These are phyloP conservation scores for Pseudoatta argentina DNA, from an alignment of 1,140 invertebrate species.

Conservation along the genomic window DNA sequence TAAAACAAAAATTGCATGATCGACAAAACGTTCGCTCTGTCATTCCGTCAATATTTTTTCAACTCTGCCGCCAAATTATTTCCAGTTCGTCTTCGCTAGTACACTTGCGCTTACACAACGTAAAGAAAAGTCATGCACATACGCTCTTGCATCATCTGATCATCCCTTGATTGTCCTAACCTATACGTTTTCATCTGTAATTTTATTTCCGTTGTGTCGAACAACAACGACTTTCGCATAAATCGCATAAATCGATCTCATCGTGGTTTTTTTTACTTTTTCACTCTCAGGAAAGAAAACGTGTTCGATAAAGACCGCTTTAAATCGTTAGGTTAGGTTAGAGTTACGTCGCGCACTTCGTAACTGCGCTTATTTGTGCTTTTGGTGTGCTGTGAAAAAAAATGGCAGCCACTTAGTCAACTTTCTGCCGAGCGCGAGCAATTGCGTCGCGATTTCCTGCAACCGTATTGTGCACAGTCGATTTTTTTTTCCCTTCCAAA, in stretches of 20 bases:
- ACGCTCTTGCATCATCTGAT: neutral
- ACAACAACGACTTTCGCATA: neutral
- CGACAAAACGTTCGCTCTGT: neutral
- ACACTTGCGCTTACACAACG: neutral
- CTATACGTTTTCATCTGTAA: neutral
- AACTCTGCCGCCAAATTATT: conserved; percentile 1
- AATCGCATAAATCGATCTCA: neutral
- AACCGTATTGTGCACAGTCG: neutral
- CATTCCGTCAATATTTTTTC: neutral
- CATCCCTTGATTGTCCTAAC: neutral
- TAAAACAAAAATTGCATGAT: neutral
- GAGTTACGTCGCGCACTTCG: neutral
- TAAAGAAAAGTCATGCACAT: neutral
- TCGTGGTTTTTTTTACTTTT: neutral
- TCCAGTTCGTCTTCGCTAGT: neutral
- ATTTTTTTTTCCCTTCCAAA: neutral
- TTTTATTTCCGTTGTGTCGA: neutral
- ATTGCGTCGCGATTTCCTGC: conserved; percentile 11
- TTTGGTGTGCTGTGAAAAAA: conserved; percentile 25
- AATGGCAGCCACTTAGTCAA: conserved; percentile 48
- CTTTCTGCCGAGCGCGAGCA: conserved; percentile 11
- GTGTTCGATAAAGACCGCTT: neutral
- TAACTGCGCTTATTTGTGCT: conserved; percentile 22
- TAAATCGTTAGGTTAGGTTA: conserved; percentile 7
- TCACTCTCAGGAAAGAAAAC: neutral